Percentiles rank a stretch among this genome's conserved stretches.
Conservation (phyloP, 2,797 vertebrate species). For the Channallabes apus region DNA sequence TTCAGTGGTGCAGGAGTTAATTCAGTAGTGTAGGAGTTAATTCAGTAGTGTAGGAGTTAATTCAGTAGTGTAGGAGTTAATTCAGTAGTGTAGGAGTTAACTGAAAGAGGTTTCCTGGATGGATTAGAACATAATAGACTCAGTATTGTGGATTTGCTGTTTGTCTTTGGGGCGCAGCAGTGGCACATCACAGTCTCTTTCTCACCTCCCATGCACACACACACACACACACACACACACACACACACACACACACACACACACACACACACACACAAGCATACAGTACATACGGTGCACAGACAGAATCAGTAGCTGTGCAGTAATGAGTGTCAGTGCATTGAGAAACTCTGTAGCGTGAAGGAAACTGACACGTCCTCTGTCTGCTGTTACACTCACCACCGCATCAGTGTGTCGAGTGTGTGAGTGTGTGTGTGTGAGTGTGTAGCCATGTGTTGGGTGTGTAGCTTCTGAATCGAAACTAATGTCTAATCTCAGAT, state of each 20-base stretch:
- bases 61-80: background rate
- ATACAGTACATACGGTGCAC: background rate
- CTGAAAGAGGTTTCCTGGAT: background rate
- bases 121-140: background rate
- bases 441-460: background rate
- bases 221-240: background rate
- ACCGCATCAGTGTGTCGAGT: background rate
- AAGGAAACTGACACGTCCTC: slow-evolving; percentile 32
- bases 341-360: slow-evolving; percentile 32
- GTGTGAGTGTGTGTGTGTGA: too few relatives aligned
- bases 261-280: background rate
- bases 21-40: too few relatives aligned
- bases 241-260: background rate
- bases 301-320: background rate
- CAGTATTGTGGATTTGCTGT: background rate
- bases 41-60: too few relatives aligned
- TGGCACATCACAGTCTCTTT: background rate
- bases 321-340: background rate
- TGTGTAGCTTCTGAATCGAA: background rate
- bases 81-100: background rate
- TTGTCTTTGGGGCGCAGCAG: slow-evolving; percentile 3
- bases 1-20: too few relatives aligned
- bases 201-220: background rate
- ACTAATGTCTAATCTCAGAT: background rate
- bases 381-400: background rate